These are phyloP conservation scores for Mimachlamys varia DNA, from an alignment of 2,888 invertebrate genomes.

Conservation along the genomic window DNA sequence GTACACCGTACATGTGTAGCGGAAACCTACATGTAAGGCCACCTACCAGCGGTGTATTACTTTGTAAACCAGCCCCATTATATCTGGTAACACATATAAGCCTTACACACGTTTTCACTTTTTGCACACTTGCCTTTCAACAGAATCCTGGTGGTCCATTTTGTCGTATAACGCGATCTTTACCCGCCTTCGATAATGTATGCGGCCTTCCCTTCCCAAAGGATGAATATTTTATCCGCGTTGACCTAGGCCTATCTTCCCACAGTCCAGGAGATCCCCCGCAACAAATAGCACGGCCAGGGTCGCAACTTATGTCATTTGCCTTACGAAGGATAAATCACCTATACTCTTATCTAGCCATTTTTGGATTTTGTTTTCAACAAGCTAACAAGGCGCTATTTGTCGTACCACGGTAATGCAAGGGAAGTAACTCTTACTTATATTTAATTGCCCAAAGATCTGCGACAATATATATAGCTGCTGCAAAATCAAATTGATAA, in stretches of 20 bases:
- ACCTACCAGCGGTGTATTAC: too few species aligned
- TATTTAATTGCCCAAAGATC: too few species aligned
- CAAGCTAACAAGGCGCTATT: neutral
- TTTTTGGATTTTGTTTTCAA: neutral
- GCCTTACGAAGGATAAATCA: too few species aligned
- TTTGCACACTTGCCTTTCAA: neutral
- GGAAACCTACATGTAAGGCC: too few species aligned
- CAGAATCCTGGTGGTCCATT: neutral
- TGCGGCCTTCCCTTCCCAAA: neutral
- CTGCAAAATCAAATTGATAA: too few species aligned
- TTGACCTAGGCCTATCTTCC: neutral
- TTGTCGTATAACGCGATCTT: neutral
- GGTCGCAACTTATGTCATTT: neutral
- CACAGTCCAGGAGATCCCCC: neutral
- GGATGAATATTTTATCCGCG: neutral
- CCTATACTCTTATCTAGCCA: too few species aligned
- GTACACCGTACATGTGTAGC: too few species aligned
- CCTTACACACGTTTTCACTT: too few species aligned
- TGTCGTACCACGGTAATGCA: too few species aligned
- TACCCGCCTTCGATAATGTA: neutral
- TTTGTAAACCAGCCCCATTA: too few species aligned
- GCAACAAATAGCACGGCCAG: neutral
- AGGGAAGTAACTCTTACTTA: slow-evolving; percentile 3
- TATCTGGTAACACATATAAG: too few species aligned
- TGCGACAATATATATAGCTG: too few species aligned